Evolutionary conservation across 2,113 vertebrate genomes (phyloP), one percentile per base, ranked within the genome.

Genomic region (Dicrurus megarhynchus): DNA sequence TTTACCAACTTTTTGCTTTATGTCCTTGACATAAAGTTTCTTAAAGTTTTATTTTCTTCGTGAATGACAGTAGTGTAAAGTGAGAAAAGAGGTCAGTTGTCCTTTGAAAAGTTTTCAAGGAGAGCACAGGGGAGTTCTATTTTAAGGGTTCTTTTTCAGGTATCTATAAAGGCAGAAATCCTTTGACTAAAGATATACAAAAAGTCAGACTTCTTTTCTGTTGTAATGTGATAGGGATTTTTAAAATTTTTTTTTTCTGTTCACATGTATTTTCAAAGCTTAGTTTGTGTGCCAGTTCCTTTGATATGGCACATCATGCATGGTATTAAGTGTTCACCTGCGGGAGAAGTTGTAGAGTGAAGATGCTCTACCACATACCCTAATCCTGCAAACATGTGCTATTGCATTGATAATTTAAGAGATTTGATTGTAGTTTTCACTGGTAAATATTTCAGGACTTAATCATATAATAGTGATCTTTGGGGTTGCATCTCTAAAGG

Each of bases 101-200:
- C 56, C 92, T 96, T 96, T 90, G 69, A 97, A 96, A 94, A 94
- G 86, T 97, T 95, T 97, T 92, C 73, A 82, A 91, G 64, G 60
- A 84, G 65, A 82, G 49, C 90, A 93, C 83, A 84, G 59, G 87
- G 63, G 76, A 96, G 64, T 89, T 97, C 86, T 96, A 89, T 92
- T 95, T 94, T 93, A 89, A 95, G 84, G 17, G 11, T 41, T 86
- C 76, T 55, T 90, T 89, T 92, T 90, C 79, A 80, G 69, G 7
- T 75, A 46, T 52, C 73, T 86, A 30, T 83, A 76, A 81, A 84
- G 70, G 52, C 27, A 87, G 84, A 94, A 94, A 57, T 42, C 14
- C 70, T 82, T 93, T 76, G 37, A 81, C 87, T 87, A 44, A 94
- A 93, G 80, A 61, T 49, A 77, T 19, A 78, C 2, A 4, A 56